Percentiles rank a stretch among this genome's conserved stretches.
These are phyloP conservation scores for Netelia virgata DNA, from an alignment of 2,888 invertebrate species.

Conservation along the genomic window DNA sequence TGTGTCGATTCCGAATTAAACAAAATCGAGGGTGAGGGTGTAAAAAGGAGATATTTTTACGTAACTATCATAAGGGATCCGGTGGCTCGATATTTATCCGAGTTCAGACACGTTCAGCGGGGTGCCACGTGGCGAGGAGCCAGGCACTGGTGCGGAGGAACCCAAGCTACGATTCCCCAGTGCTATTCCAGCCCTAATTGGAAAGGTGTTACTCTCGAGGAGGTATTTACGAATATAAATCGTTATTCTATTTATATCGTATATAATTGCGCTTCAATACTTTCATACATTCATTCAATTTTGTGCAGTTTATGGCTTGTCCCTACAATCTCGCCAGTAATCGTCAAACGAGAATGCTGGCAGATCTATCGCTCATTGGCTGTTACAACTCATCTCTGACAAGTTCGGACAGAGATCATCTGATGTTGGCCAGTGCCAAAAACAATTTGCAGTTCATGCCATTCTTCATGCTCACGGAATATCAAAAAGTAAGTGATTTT, in stretches of 20 bases:
- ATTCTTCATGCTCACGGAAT: conserved; percentile 98
- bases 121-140: conserved; percentile 98
- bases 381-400: conserved; percentile 96
- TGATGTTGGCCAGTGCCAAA: conserved; percentile 98
- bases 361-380: conserved; percentile 96
- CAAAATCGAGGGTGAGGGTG: conserved; percentile 93
- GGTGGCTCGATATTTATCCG: conserved; percentile 96
- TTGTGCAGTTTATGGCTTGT: conserved; percentile 92
- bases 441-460: conserved; percentile 97
- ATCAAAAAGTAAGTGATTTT: conserved; percentile 90
- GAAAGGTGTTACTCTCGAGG: conserved; percentile 93
- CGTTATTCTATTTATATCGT: conserved; percentile 11
- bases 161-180: conserved; percentile 92
- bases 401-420: conserved; percentile 90
- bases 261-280: neutral
- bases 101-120: conserved; percentile 98
- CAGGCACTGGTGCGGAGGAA: conserved; percentile 88
- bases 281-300: neutral
- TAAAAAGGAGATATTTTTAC: conserved; percentile 96
- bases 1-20: conserved; percentile 97
- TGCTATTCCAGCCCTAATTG: conserved; percentile 93
- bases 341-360: conserved; percentile 98
- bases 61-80: conserved; percentile 98
- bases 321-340: conserved; percentile 97
- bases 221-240: conserved; percentile 76